A percentile compares a stretch with the other conserved stretches of the same genome.
Conservation (phyloP, 2,888 invertebrate species). For the Ceriagrion tenellum region DNA sequence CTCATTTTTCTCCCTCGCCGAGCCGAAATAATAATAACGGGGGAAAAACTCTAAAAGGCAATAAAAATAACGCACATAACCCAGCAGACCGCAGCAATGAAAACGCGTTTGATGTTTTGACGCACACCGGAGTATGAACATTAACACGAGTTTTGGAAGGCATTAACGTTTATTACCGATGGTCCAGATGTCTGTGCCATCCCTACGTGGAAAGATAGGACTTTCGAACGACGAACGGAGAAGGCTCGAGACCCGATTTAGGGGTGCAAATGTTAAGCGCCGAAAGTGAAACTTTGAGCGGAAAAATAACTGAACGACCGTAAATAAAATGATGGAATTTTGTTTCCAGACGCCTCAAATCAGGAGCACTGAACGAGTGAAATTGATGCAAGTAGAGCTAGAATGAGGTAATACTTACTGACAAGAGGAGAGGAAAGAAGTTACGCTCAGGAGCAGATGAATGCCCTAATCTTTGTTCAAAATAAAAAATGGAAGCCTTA, state of each 20-base stretch:
- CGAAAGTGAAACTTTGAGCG: neutral
- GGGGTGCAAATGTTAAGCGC: neutral
- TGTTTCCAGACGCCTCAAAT: no score
- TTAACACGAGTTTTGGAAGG: constrained; percentile 34
- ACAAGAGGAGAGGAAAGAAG: neutral
- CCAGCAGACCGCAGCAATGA: constrained; percentile 28
- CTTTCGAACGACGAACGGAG: neutral
- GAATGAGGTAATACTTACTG: neutral
- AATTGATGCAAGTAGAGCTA: neutral
- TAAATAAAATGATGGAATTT: neutral
- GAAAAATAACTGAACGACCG: neutral
- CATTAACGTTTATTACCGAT: constrained; percentile 58
- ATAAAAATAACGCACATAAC: constrained; percentile 4
- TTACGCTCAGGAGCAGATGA: no score
- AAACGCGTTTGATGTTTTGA: constrained; percentile 45
- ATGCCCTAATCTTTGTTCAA: no score
- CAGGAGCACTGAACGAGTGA: neutral
- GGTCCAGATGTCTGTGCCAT: constrained; percentile 48
- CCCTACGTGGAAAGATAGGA: neutral
- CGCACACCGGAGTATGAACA: neutral
- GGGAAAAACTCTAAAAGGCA: neutral
- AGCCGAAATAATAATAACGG: neutral
- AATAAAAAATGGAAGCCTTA: no score
- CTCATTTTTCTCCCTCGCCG: neutral
- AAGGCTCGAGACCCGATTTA: neutral